Conservation (phyloP, 2,797 vertebrate species). For the Squalus acanthias region DNA sequence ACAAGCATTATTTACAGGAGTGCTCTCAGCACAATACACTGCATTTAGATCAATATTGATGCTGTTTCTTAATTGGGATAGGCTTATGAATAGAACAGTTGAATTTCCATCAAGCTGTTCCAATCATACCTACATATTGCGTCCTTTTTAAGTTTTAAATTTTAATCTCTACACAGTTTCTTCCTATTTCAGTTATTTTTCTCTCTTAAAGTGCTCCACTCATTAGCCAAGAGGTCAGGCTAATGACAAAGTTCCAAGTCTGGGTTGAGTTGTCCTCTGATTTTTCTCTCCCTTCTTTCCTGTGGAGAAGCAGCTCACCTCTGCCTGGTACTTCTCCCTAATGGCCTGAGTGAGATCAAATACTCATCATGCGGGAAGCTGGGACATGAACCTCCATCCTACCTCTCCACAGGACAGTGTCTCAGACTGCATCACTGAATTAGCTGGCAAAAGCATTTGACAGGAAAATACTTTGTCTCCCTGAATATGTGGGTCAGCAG, state of each 20-base stretch:
- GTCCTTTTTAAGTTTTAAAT: too few species aligned
- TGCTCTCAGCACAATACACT: neutral
- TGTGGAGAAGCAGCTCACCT: neutral
- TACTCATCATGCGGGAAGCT: neutral
- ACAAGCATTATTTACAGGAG: neutral
- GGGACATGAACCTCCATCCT: neutral
- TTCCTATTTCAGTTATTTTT: neutral
- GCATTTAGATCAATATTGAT: neutral
- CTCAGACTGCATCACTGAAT: neutral
- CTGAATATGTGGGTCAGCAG: neutral
- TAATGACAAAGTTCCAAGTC: neutral
- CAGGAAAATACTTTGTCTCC: neutral
- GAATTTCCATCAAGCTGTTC: neutral
- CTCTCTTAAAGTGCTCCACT: neutral
- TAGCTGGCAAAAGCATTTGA: neutral
- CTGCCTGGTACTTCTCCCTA: neutral
- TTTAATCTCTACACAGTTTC: neutral
- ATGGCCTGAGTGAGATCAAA: neutral
- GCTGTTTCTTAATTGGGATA: neutral
- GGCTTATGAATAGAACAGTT: neutral
- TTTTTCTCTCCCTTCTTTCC: neutral
- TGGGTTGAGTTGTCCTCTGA: neutral
- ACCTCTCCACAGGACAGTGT: neutral
- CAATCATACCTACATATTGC: neutral
- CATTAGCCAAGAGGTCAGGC: neutral